A percentile compares a stretch with the other conserved stretches of the same genome.
These are phyloP conservation scores for Pararge aegeria DNA, from an alignment of 1,140 invertebrate genomes.

Conservation along the genomic window DNA sequence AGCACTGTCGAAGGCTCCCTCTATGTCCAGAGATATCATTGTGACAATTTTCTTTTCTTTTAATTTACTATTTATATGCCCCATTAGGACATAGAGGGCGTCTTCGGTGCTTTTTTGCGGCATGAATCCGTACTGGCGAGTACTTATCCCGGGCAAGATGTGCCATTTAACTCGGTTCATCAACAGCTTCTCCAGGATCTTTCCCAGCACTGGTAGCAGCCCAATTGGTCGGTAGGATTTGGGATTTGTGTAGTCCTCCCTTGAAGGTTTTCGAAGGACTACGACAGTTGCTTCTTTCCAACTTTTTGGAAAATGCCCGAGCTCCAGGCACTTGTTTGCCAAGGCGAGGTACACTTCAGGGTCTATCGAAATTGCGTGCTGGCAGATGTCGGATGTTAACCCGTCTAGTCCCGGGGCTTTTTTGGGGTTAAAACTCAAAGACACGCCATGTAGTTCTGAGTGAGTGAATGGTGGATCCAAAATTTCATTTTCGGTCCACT, in stretches of 20 bases:
- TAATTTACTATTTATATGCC: background rate
- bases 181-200: slow-evolving; percentile 2
- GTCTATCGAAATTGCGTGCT: background rate
- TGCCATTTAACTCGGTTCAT: background rate
- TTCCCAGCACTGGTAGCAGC: slow-evolving; percentile 10
- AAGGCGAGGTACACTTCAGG: background rate
- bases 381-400: slow-evolving; percentile 22
- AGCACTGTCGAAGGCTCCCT: slow-evolving; percentile 14
- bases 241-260: slow-evolving; percentile 6
- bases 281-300: slow-evolving; percentile 25
- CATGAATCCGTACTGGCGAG: slow-evolving; percentile 11
- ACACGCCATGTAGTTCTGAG: background rate
- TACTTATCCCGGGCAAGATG: background rate
- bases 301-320: slow-evolving; percentile 12
- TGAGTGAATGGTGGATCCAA: background rate
- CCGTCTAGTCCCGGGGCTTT: slow-evolving; percentile 27
- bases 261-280: slow-evolving; percentile 13
- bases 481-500: background rate
- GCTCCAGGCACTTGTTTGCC: slow-evolving; percentile 5
- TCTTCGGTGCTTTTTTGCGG: slow-evolving; percentile 1
- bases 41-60: background rate
- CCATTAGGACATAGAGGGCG: slow-evolving; percentile 1
- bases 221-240: slow-evolving; percentile 17
- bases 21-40: slow-evolving; percentile 15
- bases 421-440: slow-evolving; percentile 10